Evolutionary conservation across 2,888 invertebrate species (phyloP), one percentile per base, ranked within the genome.

Genomic region (Eudasyphora cyanicolor): DNA sequence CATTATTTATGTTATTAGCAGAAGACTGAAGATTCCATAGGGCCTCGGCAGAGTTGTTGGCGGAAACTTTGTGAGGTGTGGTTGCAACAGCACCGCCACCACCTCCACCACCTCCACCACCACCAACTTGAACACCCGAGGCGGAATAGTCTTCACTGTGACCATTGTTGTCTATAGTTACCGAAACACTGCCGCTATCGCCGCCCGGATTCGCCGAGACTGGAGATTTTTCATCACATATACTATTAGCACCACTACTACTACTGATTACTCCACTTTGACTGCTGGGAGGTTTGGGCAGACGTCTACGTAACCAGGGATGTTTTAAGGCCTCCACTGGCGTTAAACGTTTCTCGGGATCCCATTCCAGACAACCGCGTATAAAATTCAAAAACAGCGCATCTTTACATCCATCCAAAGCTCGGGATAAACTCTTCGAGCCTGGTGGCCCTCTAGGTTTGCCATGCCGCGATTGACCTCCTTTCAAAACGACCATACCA

Each of bases 321-420:
- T 98, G 98, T 87, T 97, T 94, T 71, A 99, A 93, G 35, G 98
- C 99, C 87, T 96, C 95, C 84, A 95, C 94, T 0, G 99, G 99
- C 45, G 98, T 98, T 94, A 99, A 95, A 76, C 99, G 95, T 89
- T 95, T 94, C 87, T 97, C 96, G 0, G 99, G 98, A 93, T 99
- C 99, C 99, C 99, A 99, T 90, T 98, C 98, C 86, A 99, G 94
- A 92, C 99, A 99, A 88, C 97, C 94, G 89, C 96, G 95, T 91
- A 99, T 96, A 93, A 99, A 99, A 93, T 99, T 99, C 87, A 99
- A 94, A 93, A 99, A 99, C 87, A 98, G 94, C 67, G 97, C 96
- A 93, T 99, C 99, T 90, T 98, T 97, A 91, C 97, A 97, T 71
- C 96, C 96, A 90, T 96, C 96, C 74, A 98, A 94, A 0, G 98